Evolutionary conservation across 2,888 invertebrate genomes (phyloP).

Genomic region (Latheticus oryzae): DNA sequence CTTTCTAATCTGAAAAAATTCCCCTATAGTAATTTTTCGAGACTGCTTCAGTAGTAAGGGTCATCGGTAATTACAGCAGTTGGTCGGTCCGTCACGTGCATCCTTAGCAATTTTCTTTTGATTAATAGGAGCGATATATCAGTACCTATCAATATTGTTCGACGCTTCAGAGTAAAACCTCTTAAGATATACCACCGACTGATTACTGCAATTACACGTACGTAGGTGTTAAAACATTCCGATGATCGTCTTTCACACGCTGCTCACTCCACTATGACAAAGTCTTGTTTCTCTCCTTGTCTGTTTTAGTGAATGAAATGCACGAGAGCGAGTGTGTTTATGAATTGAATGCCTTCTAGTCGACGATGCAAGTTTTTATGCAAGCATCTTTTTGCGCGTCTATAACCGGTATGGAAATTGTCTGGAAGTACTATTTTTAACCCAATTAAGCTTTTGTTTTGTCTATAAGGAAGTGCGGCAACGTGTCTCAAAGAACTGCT

Average conservation of each 20-base stretch:
- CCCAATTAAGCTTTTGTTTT: conserved; percentile 18
- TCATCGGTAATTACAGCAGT: conserved; percentile 36
- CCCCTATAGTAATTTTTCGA: conserved; percentile 27
- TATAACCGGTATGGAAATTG: conserved; percentile 28
- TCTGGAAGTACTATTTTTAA: conserved; percentile 17
- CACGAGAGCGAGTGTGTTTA: too few relatives aligned
- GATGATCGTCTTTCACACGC: conserved; percentile 6
- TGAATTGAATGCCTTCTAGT: conserved; percentile 31
- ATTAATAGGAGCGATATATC: conserved; percentile 48
- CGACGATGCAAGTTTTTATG: conserved; percentile 23
- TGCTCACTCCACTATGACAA: conserved; percentile 8
- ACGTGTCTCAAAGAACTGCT: background rate
- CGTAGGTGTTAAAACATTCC: conserved; percentile 48
- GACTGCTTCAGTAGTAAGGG: conserved; percentile 35
- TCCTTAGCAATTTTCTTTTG: conserved; percentile 46
- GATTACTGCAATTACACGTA: conserved; percentile 48
- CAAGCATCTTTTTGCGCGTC: conserved; percentile 22
- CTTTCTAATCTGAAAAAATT: too few relatives aligned
- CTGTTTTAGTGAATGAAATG: conserved; percentile 17
- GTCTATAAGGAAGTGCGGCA: conserved; percentile 4
- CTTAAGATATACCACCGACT: conserved; percentile 42
- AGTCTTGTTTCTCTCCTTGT: background rate
- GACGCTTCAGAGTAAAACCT: conserved; percentile 30
- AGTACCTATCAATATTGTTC: conserved; percentile 47
- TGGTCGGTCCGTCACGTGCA: conserved; percentile 35